Evolutionary conservation across 2,113 vertebrate genomes (phyloP).

Genomic region (Columba janthina): DNA sequence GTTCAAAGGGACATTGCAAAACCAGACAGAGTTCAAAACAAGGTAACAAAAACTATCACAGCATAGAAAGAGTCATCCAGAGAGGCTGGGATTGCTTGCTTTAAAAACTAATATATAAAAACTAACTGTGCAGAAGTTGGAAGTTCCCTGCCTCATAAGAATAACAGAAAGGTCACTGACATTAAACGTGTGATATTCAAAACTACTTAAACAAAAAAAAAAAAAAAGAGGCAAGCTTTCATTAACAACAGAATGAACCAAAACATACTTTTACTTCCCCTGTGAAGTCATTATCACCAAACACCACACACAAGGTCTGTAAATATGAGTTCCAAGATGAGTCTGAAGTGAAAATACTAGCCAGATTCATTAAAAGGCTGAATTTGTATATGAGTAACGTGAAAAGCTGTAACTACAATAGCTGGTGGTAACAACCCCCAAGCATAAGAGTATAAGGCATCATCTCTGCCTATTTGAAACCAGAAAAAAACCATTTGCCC

Average conservation of each 20-base stretch:
- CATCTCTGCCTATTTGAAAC: background rate
- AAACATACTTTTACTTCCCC: background rate
- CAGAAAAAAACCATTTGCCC: background rate
- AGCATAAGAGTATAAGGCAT: background rate
- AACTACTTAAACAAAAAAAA: background rate
- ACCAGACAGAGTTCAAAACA: background rate
- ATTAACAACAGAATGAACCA: background rate
- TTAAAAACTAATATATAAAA: background rate
- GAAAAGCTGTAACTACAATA: background rate
- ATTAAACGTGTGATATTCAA: background rate
- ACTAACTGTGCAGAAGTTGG: background rate
- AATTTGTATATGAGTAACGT: background rate
- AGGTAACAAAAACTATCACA: background rate
- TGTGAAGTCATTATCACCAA: background rate
- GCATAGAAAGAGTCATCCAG: background rate
- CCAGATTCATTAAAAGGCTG: background rate
- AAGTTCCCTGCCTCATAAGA: background rate
- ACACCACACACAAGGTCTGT: background rate
- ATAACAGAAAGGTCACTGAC: background rate
- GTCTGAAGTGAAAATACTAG: background rate
- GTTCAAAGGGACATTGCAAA: slow-evolving; percentile 16
- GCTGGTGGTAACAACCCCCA: background rate
- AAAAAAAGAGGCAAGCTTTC: background rate
- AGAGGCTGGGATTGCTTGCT: background rate
- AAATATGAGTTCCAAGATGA: background rate